A percentile compares a stretch with the other conserved stretches of the same genome.
Conservation (phyloP, 2,797 vertebrate genomes). For the Parotocinclus haroldoi region DNA sequence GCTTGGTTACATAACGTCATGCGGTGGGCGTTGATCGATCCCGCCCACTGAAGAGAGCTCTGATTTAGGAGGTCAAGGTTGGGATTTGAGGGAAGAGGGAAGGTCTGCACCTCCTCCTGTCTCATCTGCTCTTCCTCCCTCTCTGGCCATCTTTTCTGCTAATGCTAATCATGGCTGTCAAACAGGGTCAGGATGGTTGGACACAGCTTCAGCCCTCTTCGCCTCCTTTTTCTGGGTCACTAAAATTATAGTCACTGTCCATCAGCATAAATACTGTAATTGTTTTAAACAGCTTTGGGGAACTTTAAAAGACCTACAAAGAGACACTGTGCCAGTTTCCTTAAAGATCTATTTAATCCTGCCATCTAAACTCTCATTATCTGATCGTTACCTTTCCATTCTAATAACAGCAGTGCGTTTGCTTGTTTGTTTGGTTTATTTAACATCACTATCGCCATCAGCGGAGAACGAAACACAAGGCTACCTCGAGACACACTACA, state of each 20-base stretch:
- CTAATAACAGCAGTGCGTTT: too few species aligned
- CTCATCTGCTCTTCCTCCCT: slow-evolving; percentile 12
- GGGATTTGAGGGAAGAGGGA: slow-evolving; percentile 42
- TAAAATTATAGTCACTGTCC: slow-evolving; percentile 1
- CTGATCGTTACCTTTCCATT: too few species aligned
- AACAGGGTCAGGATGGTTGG: slow-evolving; percentile 1
- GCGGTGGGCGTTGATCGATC: slow-evolving; percentile 55
- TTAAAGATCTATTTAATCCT: too few species aligned
- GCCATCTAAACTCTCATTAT: too few species aligned
- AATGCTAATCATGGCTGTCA: neutral
- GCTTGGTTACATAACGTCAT: slow-evolving; percentile 60
- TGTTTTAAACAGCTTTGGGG: too few species aligned
- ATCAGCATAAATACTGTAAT: neutral
- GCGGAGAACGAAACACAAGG: too few species aligned
- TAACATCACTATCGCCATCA: too few species aligned
- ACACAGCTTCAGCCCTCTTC: neutral
- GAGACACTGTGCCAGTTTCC: too few species aligned
- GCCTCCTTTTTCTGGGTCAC: slow-evolving; percentile 7
- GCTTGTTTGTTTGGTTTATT: too few species aligned
- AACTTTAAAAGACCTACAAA: too few species aligned
- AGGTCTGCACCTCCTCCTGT: slow-evolving; percentile 45
- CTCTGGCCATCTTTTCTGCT: slow-evolving; percentile 12
- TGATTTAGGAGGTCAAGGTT: slow-evolving; percentile 53
- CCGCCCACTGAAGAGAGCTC: slow-evolving; percentile 44
- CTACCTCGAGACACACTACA: too few species aligned